Evolutionary conservation across 2,888 invertebrate species (phyloP).

Genomic region (Acronicta aceris): DNA sequence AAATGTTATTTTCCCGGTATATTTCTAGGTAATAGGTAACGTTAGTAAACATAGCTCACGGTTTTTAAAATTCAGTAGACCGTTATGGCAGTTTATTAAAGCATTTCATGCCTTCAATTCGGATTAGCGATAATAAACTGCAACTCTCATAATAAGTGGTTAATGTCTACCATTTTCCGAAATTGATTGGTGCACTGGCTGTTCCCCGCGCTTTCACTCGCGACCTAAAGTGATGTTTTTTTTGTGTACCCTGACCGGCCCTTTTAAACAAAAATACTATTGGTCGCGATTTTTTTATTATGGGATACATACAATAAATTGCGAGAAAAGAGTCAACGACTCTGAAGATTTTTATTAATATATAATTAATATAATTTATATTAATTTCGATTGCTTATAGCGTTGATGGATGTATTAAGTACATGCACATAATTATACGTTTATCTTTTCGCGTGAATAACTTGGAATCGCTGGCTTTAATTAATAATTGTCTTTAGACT

Average conservation of each 20-base stretch:
- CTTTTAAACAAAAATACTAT: too few species aligned
- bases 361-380: too few species aligned
- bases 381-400: background rate
- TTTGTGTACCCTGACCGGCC: too few species aligned
- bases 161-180: background rate
- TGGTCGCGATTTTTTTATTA: too few species aligned
- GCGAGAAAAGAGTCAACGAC: too few species aligned
- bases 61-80: slow-evolving; percentile 6
- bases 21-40: slow-evolving; percentile 3
- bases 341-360: too few species aligned
- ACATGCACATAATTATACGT: slow-evolving; percentile 1
- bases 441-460: slow-evolving; percentile 22
- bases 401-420: background rate
- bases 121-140: background rate
- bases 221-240: too few species aligned
- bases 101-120: slow-evolving; percentile 4
- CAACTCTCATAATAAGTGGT: background rate
- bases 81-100: slow-evolving; percentile 11
- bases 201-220: too few species aligned
- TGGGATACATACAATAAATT: too few species aligned
- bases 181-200: too few species aligned
- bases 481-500: slow-evolving; percentile 1
- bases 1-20: background rate
- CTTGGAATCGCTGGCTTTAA: slow-evolving; percentile 10
- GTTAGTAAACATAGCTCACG: slow-evolving; percentile 6